phyloP scores from a whole-genome alignment of 2,888 invertebrate genomes.

The Drosophila prolongata region DNA sequence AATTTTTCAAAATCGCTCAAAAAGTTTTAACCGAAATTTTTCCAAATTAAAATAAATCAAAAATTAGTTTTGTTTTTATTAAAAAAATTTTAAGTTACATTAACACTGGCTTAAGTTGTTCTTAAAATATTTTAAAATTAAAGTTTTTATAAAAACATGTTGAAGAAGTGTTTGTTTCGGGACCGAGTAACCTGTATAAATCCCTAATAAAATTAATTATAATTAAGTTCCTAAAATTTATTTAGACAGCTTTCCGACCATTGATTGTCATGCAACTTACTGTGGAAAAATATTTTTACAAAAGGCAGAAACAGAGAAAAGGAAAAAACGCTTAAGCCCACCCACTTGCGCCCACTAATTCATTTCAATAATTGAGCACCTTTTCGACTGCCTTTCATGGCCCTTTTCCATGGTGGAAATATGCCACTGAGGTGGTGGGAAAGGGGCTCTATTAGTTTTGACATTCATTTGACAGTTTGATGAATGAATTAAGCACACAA shows the following conservation, averaged over 20 bases:
- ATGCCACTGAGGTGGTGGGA: not conserved
- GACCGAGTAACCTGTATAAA: too few relatives aligned
- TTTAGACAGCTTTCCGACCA: not conserved
- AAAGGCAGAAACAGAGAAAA: not conserved
- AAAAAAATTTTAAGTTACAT: too few relatives aligned
- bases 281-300: conserved; percentile 10
- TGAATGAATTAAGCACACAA: conserved; percentile 50
- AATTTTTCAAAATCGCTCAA: too few relatives aligned
- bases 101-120: too few relatives aligned
- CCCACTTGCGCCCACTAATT: conserved; percentile 31
- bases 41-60: not conserved
- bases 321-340: conserved; percentile 16
- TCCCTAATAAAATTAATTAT: not conserved
- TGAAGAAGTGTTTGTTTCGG: too few relatives aligned
- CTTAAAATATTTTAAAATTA: too few relatives aligned
- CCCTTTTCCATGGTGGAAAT: conserved; percentile 10
- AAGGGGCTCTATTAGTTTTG: conserved; percentile 46
- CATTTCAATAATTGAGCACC: conserved; percentile 51
- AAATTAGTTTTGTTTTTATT: too few relatives aligned
- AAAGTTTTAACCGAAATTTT: not conserved
- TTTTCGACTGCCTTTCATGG: conserved; percentile 23
- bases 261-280: not conserved
- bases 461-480: conserved; percentile 61
- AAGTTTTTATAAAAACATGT: too few relatives aligned
- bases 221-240: not conserved